phyloP scores from a whole-genome alignment of 2,797 vertebrate species.

The Pagetopsis macropterus region DNA sequence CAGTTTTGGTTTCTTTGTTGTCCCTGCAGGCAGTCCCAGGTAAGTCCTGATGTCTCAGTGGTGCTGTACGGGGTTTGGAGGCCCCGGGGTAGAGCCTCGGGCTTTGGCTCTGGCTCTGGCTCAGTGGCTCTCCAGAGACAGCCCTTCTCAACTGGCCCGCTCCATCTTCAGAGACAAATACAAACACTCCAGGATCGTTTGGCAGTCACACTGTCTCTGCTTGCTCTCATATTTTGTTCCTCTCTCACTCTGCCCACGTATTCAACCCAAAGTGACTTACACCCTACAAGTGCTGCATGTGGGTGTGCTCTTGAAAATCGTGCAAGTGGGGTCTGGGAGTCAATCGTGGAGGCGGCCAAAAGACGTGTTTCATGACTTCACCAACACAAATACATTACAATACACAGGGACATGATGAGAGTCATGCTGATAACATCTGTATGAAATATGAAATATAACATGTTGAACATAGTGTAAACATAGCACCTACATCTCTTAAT shows the following conservation, averaged over 20 bases:
- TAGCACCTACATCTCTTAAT: neutral
- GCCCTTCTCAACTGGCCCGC: slow-evolving; percentile 33
- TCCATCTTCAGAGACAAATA: slow-evolving; percentile 52
- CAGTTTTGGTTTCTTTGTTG: slow-evolving; percentile 52
- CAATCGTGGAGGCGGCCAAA: slow-evolving; percentile 64
- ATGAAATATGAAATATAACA: neutral
- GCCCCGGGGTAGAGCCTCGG: slow-evolving; percentile 47
- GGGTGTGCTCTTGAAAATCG: slow-evolving; percentile 70
- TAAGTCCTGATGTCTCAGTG: slow-evolving; percentile 37
- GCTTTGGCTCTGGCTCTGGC: slow-evolving; percentile 45
- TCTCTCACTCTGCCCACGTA: slow-evolving; percentile 68
- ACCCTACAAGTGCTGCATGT: slow-evolving; percentile 59
- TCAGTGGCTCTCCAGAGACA: slow-evolving; percentile 33
- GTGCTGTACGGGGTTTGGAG: slow-evolving; percentile 18
- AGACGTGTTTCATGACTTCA: slow-evolving; percentile 60
- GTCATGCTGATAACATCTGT: slow-evolving; percentile 5
- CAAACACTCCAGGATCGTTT: slow-evolving; percentile 28
- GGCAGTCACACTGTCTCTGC: slow-evolving; percentile 25
- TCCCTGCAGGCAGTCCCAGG: slow-evolving; percentile 57
- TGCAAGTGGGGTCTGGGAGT: slow-evolving; percentile 60
- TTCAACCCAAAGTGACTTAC: slow-evolving; percentile 66
- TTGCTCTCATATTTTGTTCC: slow-evolving; percentile 25
- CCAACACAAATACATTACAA: slow-evolving; percentile 54
- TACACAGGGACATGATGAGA: slow-evolving; percentile 35
- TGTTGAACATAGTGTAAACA: neutral